Evolutionary conservation across 2,797 vertebrate genomes (phyloP), one percentile per base, ranked within the genome.

Genomic region (Chelmon rostratus): DNA sequence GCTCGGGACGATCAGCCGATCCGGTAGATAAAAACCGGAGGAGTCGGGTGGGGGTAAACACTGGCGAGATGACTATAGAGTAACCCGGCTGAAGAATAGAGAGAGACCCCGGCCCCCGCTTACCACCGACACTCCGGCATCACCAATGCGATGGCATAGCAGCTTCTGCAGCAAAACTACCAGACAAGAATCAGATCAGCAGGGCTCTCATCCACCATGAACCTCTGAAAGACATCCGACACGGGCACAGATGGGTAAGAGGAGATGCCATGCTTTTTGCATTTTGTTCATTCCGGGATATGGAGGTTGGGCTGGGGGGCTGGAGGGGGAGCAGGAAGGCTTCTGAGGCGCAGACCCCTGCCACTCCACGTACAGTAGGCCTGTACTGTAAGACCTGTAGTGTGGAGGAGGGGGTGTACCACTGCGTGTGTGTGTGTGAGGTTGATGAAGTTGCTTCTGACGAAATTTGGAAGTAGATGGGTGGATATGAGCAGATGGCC

Each of bases 161-260:
- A 57, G 76, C 69, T 70, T 8, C 79, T 87, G 83, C 89, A 63
- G 49, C 79, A 54, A 31, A 56, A 68, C 74, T 12, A 47, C 28
- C 64, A 47, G 73, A 84, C 59, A 23, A 46, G 75, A 87, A 63
- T 56, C 78, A 0, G 80, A 90, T 7, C 87, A 72, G 85, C 78
- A 73, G 80, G 71, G 62, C 82, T 84, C 81, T 18, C 73, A 81
- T 90, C 86, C 87, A 86, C 82, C 89, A 93, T 91, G 91, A 83
- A 70, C 76, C 91, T 89, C 90, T 94, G 87, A 93, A 78, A 87
- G 86, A 81, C 83, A 86, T 83, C 88, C 25, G 70, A 87, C 88
- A 72, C 88, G 33, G 73, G 92, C 91, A 86, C 91, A 87, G 90
- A 94, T 94, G 93, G 93, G 92, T 93, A 90, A 93, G 93, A 72